Conservation (phyloP, 2,888 invertebrate species). For the Mythimna vitellina region DNA sequence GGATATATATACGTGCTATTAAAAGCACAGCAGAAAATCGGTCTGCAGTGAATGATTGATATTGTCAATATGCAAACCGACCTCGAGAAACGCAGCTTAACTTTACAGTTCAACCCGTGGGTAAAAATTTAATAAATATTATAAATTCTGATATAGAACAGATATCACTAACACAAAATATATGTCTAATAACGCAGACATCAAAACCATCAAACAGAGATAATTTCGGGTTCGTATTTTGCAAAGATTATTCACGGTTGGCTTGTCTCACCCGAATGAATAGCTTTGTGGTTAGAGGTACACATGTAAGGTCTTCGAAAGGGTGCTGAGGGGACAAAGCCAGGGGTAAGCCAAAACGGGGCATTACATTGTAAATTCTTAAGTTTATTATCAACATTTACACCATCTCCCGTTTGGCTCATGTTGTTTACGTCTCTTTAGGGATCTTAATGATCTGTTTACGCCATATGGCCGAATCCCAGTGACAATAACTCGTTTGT, state of each 20-base stretch:
- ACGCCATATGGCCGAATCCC: not conserved
- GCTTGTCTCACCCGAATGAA: conserved; percentile 44
- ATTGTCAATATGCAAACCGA: no score
- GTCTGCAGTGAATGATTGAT: no score
- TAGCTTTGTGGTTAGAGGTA: conserved; percentile 56
- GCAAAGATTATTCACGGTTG: conserved; percentile 55
- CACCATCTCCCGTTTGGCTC: conserved; percentile 8
- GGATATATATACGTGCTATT: no score
- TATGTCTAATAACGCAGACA: conserved; percentile 18
- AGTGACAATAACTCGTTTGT: conserved; percentile 10
- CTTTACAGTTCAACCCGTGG: no score
- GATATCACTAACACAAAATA: not conserved
- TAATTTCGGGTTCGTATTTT: conserved; percentile 44
- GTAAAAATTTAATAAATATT: not conserved
- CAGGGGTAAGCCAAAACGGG: conserved; percentile 60
- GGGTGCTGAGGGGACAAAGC: conserved; percentile 51
- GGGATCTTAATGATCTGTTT: conserved; percentile 24
- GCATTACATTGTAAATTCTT: conserved; percentile 47
- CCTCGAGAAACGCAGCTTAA: no score
- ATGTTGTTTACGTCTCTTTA: conserved; percentile 26
- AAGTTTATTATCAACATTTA: conserved; percentile 54
- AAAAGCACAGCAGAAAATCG: no score
- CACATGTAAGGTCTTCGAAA: conserved; percentile 39
- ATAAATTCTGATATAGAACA: not conserved
- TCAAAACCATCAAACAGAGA: conserved; percentile 38